Percentiles rank a stretch among this genome's conserved stretches.
phyloP scores from a whole-genome alignment of 2,113 vertebrate species.

The Tenebrosternarchus preto region DNA sequence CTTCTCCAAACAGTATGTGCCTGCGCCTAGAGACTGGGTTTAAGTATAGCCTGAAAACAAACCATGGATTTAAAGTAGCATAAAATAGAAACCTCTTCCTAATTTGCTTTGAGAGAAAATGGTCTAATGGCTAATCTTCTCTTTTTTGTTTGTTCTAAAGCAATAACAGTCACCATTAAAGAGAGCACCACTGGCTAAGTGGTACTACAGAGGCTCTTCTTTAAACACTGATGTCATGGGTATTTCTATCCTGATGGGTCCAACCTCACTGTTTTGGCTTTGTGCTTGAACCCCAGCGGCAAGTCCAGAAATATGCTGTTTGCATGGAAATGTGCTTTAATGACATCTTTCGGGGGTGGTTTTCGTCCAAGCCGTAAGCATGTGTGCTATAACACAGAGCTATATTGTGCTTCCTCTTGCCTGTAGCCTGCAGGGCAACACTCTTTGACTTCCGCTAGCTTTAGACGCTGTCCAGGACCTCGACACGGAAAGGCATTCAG shows the following conservation, averaged over 20 bases:
- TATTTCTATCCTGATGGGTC: background rate
- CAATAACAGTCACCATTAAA: background rate
- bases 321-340: background rate
- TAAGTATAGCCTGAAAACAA: background rate
- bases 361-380: background rate
- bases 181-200: background rate
- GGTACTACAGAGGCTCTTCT: background rate
- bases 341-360: background rate
- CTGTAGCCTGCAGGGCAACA: slow-evolving; percentile 1
- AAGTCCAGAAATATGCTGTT: background rate
- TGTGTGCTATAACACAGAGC: slow-evolving; percentile 1
- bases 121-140: background rate
- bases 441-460: background rate
- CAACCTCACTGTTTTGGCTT: background rate
- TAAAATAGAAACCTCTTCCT: background rate
- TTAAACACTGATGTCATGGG: slow-evolving; percentile 2
- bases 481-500: background rate
- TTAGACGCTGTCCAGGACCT: background rate
- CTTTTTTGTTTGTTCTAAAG: background rate
- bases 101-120: background rate
- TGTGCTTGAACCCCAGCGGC: background rate
- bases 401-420: background rate
- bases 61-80: background rate
- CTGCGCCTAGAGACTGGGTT: background rate
- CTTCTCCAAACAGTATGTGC: background rate